These are phyloP conservation scores for Cyaniris semiargus DNA, from an alignment of 2,888 invertebrate species.

Conservation along the genomic window DNA sequence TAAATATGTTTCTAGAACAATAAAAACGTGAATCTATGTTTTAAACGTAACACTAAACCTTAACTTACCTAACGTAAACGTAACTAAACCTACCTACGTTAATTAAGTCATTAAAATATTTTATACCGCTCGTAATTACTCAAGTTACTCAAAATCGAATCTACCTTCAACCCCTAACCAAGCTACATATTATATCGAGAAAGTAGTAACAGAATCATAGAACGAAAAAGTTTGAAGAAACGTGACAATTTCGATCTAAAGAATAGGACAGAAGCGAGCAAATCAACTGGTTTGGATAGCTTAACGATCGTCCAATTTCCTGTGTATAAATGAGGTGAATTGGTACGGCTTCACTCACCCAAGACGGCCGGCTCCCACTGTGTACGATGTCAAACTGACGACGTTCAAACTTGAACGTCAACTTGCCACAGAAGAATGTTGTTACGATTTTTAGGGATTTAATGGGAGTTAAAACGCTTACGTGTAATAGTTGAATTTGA, in stretches of 20 bases:
- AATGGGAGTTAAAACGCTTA: not conserved
- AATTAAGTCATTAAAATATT: not conserved
- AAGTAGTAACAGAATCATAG: no score
- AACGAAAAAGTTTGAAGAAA: no score
- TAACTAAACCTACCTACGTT: no score
- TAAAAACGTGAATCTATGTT: not conserved
- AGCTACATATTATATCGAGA: no score
- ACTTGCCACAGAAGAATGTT: not conserved
- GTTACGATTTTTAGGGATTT: not conserved
- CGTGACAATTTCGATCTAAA: not conserved
- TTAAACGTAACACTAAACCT: not conserved
- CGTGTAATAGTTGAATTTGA: not conserved
- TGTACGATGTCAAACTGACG: not conserved
- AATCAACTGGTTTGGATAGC: constrained; percentile 15
- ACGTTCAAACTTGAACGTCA: not conserved
- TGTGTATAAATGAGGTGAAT: constrained; percentile 48
- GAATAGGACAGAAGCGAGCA: not conserved
- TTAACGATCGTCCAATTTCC: constrained; percentile 44
- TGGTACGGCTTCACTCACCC: constrained; percentile 52
- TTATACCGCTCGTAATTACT: not conserved
- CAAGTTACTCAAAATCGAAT: not conserved
- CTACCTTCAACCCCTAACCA: not conserved
- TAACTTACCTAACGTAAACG: no score
- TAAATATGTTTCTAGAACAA: no score
- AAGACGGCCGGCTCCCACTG: constrained; percentile 21